phyloP scores from a whole-genome alignment of 2,888 invertebrate genomes.

The Chrysolina oricalcia region DNA sequence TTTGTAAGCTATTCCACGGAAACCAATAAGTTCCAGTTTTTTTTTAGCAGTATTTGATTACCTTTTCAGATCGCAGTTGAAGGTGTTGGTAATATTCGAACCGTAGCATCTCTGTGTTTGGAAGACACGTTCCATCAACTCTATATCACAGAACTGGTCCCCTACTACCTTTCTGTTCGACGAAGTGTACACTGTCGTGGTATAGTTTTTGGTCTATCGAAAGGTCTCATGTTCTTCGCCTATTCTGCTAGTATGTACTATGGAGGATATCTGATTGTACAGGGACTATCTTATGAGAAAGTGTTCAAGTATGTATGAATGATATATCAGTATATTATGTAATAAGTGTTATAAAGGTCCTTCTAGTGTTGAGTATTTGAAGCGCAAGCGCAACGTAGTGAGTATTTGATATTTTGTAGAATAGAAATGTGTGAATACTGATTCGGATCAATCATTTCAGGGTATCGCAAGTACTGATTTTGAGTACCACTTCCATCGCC shows the following conservation, averaged over 20 bases:
- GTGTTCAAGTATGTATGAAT: slow-evolving; percentile 79
- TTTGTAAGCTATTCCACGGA: too few species aligned
- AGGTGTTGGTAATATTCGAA: slow-evolving; percentile 83
- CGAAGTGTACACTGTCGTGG: slow-evolving; percentile 78
- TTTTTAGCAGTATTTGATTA: neutral
- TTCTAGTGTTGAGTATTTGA: too few species aligned
- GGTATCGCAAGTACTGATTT: slow-evolving; percentile 82
- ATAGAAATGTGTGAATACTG: too few species aligned
- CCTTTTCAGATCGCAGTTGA: slow-evolving; percentile 79
- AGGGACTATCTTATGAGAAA: slow-evolving; percentile 74
- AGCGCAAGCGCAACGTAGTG: too few species aligned
- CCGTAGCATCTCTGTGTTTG: slow-evolving; percentile 81
- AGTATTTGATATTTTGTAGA: too few species aligned
- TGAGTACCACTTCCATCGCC: slow-evolving; percentile 81
- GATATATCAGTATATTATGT: neutral
- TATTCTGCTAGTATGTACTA: slow-evolving; percentile 82
- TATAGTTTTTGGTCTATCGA: slow-evolving; percentile 79
- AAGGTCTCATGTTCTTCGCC: slow-evolving; percentile 80
- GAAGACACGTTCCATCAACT: slow-evolving; percentile 79
- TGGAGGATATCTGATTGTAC: slow-evolving; percentile 79
- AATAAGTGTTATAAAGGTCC: too few species aligned
- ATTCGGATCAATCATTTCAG: slow-evolving; percentile 68
- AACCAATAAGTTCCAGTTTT: too few species aligned
- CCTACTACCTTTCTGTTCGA: slow-evolving; percentile 76
- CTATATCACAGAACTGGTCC: slow-evolving; percentile 76